Evolutionary conservation across 2,113 vertebrate species (phyloP).

Genomic region (Varanus komodoensis): DNA sequence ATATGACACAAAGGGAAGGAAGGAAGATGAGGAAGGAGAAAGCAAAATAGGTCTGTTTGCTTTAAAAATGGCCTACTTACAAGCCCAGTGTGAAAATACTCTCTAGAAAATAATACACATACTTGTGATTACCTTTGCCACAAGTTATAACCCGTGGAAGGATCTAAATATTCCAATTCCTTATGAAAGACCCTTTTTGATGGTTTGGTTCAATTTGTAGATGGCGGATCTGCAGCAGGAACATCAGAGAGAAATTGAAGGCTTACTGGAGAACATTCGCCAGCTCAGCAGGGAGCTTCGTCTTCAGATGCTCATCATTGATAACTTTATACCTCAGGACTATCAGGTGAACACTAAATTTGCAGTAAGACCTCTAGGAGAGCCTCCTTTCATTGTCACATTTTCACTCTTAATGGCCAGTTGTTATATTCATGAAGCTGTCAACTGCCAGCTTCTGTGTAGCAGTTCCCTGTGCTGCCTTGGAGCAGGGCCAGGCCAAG

Average conservation of each 20-base stretch:
- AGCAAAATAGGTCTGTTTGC: not conserved
- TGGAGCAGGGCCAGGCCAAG: not conserved
- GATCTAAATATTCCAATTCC: not conserved
- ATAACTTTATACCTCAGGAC: constrained; percentile 97
- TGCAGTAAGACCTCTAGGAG: not conserved
- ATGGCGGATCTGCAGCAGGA: constrained; percentile 98
- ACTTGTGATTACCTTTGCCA: not conserved
- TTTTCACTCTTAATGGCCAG: not conserved
- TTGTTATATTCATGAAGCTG: not conserved
- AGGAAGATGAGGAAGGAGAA: not conserved
- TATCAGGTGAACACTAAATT: constrained; percentile 86
- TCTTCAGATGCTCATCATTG: constrained; percentile 97
- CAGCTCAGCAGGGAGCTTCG: constrained; percentile 96
- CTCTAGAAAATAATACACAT: not conserved
- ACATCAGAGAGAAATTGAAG: constrained; percentile 96
- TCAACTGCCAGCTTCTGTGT: not conserved
- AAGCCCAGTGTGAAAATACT: not conserved
- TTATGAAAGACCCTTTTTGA: no score
- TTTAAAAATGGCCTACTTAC: not conserved
- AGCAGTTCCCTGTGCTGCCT: not conserved
- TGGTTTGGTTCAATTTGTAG: constrained; percentile 68
- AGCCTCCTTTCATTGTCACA: not conserved
- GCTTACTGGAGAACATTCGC: constrained; percentile 94
- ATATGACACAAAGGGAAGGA: not conserved
- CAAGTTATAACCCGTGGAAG: no score